Base-by-base conservation (phyloP, 2,888 invertebrate genomes). In the Endotricha flammealis region DNA sequence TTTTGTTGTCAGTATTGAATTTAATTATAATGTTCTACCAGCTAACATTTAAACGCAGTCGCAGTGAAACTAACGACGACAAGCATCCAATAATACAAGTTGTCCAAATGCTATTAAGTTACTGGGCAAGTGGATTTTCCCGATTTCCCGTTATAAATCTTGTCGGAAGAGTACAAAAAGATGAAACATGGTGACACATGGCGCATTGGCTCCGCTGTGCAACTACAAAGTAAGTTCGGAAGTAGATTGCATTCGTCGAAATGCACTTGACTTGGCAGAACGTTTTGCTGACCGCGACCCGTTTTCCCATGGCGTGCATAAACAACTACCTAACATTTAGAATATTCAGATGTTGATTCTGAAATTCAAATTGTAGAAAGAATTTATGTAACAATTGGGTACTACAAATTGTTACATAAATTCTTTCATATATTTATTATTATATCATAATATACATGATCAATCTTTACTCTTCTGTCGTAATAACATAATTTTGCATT, bases 301-400 rank as follows among this genome's bases (percentile, higher is more conserved):
- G 45, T n/a, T n/a, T n/a, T n/a, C n/a, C 45, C 57, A 47, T 52
- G 63, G 68, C 57, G 67, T 68, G 75, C 72, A 74, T 74, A 74
- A 65, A 62, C 58, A 71, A 75, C 59, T 57, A 16, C 16, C 3
- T 16, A 16, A 3, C 3, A 16, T 4, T 4, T 16, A 16, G 4
- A 16, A 16, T 16, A 16, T 16, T 16, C 6, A 3, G 16, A 16
- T 4, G 16, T 16, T 16, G 16, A 16, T 16, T 16, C 6, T 4
- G 16, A 16, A n/a, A n/a, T n/a, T n/a, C n/a, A n/a, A n/a, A n/a
- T n/a, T n/a, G n/a, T n/a, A n/a, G n/a, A n/a, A n/a, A n/a, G n/a
- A n/a, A n/a, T n/a, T n/a, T n/a, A n/a, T n/a, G n/a, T n/a, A n/a
- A n/a, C n/a, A n/a, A n/a, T n/a, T n/a, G n/a, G n/a, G n/a, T n/a